phyloP scores from a whole-genome alignment of 2,888 invertebrate species.

The Cetonia aurata region DNA sequence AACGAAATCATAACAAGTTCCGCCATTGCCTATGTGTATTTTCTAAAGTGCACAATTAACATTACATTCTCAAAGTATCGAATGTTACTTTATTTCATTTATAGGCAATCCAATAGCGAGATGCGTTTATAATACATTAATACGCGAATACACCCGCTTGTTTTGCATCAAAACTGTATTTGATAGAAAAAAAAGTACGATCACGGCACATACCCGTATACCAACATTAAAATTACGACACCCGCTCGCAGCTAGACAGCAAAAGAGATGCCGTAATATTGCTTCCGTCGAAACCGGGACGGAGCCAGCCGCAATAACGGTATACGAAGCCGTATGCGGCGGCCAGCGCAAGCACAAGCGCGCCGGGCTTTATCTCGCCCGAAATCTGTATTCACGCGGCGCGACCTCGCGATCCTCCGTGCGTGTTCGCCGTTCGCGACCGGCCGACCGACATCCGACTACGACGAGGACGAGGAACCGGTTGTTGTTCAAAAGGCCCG shows the following conservation, averaged over 20 bases:
- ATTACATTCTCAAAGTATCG: too few species aligned
- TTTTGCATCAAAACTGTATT: too few species aligned
- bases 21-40: too few species aligned
- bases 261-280: slow-evolving; percentile 23
- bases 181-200: too few species aligned
- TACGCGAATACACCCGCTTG: too few species aligned
- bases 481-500: slow-evolving; percentile 16
- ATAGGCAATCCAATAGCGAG: too few species aligned
- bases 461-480: slow-evolving; percentile 15
- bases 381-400: slow-evolving; percentile 34
- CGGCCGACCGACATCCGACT: slow-evolving; percentile 2
- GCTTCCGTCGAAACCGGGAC: slow-evolving; percentile 1
- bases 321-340: background rate
- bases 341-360: background rate
- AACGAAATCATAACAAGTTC: too few species aligned
- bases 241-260: background rate
- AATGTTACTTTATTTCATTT: too few species aligned
- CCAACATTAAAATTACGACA: slow-evolving; percentile 10
- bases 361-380: slow-evolving; percentile 14
- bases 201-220: too few species aligned
- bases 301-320: slow-evolving; percentile 9
- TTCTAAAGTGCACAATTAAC: too few species aligned
- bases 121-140: too few species aligned
- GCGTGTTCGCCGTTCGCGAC: slow-evolving; percentile 18
- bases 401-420: slow-evolving; percentile 32